phyloP scores from a whole-genome alignment of 53 echinoderm and acorn worm species.

The Echinometra lucunter region DNA sequence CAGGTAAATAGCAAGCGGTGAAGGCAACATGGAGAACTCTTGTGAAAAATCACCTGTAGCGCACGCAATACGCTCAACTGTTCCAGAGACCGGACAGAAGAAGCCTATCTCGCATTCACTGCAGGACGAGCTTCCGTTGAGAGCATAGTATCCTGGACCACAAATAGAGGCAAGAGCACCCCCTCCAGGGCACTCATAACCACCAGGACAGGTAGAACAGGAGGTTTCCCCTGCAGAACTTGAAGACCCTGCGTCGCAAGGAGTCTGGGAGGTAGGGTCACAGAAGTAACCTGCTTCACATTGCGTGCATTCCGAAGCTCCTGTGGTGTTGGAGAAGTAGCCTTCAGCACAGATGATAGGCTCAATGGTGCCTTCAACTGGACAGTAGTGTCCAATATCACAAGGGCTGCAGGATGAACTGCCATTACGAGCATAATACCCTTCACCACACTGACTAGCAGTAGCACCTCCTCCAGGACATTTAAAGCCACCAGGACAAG shows the following conservation, averaged over 20 bases:
- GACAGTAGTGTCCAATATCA: slow-evolving; percentile 84
- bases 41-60: slow-evolving; percentile 80
- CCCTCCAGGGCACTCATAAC: slow-evolving; percentile 86
- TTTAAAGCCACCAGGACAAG: slow-evolving; percentile 85
- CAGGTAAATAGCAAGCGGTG: neutral
- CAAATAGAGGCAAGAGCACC: slow-evolving; percentile 71
- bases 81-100: slow-evolving; percentile 88
- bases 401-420: slow-evolving; percentile 81
- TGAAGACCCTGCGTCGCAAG: slow-evolving; percentile 83
- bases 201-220: slow-evolving; percentile 85
- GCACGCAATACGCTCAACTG: slow-evolving; percentile 75
- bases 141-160: slow-evolving; percentile 75
- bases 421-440: slow-evolving; percentile 84
- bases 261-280: slow-evolving; percentile 63
- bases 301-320: slow-evolving; percentile 71
- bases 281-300: slow-evolving; percentile 86
- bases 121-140: slow-evolving; percentile 80
- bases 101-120: slow-evolving; percentile 80
- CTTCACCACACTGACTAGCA: slow-evolving; percentile 72
- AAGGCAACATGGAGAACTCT: neutral
- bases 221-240: slow-evolving; percentile 82
- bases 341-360: slow-evolving; percentile 86
- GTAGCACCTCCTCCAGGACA: slow-evolving; percentile 72
- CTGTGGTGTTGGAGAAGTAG: slow-evolving; percentile 77
- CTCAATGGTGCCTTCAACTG: slow-evolving; percentile 73